These are phyloP conservation scores for Drosophila anomalipes DNA, from an alignment of 2,888 invertebrate genomes.

Conservation along the genomic window DNA sequence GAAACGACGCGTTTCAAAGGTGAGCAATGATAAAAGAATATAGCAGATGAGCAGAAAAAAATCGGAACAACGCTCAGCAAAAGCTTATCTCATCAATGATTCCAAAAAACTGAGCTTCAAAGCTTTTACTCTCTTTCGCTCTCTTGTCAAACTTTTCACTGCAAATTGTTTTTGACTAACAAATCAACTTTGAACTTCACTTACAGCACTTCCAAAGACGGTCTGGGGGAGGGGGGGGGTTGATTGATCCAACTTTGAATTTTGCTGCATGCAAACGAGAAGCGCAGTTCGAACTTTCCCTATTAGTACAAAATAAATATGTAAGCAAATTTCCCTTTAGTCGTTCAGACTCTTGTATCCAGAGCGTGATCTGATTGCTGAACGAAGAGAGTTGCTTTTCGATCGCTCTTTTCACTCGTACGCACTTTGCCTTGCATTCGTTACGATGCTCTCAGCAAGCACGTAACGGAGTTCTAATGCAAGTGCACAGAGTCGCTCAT, in stretches of 20 bases:
- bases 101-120: background rate
- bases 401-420: background rate
- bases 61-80: background rate
- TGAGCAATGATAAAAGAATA: constrained; percentile 62
- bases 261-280: background rate
- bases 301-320: background rate
- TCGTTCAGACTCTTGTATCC: background rate
- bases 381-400: background rate
- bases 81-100: background rate
- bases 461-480: background rate
- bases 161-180: background rate
- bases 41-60: background rate
- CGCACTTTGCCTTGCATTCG: background rate
- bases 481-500: background rate
- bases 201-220: background rate
- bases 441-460: background rate
- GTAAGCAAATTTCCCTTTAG: background rate
- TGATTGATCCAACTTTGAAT: background rate
- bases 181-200: background rate
- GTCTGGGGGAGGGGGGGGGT: background rate
- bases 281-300: background rate
- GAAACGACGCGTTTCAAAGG: constrained; percentile 79
- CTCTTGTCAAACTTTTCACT: background rate
- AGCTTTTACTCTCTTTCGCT: background rate
- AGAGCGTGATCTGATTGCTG: background rate